A percentile compares a stretch with the other conserved stretches of the same genome.
Conservation (phyloP, 2,113 vertebrate genomes). For the Anas platyrhynchos region DNA sequence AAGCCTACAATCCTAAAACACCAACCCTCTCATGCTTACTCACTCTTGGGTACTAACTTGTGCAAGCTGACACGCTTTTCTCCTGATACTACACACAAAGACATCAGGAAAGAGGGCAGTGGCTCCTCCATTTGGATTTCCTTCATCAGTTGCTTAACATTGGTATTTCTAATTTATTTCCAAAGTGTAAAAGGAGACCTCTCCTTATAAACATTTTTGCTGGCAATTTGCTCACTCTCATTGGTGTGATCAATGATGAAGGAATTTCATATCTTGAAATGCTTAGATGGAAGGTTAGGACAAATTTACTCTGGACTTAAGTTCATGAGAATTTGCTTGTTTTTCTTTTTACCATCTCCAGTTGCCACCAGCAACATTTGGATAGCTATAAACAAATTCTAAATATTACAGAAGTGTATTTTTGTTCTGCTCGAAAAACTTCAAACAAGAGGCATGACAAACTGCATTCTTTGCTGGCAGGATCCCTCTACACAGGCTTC, state of each 20-base stretch:
- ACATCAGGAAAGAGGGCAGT: neutral
- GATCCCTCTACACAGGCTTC: neutral
- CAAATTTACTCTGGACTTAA: neutral
- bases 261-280: neutral
- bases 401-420: neutral
- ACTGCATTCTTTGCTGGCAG: neutral
- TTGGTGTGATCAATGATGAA: neutral
- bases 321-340: neutral
- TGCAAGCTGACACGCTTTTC: neutral
- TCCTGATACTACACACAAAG: neutral
- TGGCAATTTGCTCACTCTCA: neutral
- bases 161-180: neutral
- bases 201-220: neutral
- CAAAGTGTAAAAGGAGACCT: neutral
- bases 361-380: neutral
- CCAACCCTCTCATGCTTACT: neutral
- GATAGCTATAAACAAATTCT: neutral
- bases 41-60: neutral
- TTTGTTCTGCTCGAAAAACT: neutral
- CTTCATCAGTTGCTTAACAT: neutral
- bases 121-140: neutral
- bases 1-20: neutral
- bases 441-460: neutral
- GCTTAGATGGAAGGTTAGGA: neutral
- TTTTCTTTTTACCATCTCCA: neutral